phyloP scores from a whole-genome alignment of 2,888 invertebrate genomes.

The Trilocha varians region DNA sequence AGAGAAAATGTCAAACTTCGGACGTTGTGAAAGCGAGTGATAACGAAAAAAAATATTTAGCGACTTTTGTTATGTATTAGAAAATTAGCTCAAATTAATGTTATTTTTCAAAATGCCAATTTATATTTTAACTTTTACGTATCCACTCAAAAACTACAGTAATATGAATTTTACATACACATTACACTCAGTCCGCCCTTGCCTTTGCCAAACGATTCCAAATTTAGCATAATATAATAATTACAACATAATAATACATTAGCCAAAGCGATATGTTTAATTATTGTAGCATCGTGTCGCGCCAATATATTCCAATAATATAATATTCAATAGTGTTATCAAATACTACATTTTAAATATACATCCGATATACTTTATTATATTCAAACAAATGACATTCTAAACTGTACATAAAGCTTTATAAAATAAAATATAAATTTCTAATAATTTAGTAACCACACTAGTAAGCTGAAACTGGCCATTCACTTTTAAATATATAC shows the following conservation, averaged over 20 bases:
- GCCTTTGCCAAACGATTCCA: slow-evolving; percentile 3
- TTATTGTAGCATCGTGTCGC: slow-evolving; percentile 66
- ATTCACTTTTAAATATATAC: slow-evolving; percentile 23
- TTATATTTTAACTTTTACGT: no score
- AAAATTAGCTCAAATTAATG: no score
- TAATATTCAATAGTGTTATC: slow-evolving; percentile 56
- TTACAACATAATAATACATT: slow-evolving; percentile 34
- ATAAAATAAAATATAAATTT: slow-evolving; percentile 67
- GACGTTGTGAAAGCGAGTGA: no score
- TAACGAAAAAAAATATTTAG: no score
- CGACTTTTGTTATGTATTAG: no score
- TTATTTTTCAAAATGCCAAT: no score
- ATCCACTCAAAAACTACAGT: no score
- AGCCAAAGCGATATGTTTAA: slow-evolving; percentile 70
- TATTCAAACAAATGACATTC: slow-evolving; percentile 52
- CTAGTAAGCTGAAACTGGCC: slow-evolving; percentile 56
- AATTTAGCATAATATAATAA: no score
- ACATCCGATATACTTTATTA: slow-evolving; percentile 36
- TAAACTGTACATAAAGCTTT: slow-evolving; percentile 70
- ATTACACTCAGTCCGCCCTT: not conserved
- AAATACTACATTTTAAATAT: slow-evolving; percentile 67
- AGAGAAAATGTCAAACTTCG: not conserved
- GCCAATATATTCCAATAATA: slow-evolving; percentile 14
- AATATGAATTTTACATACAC: no score
- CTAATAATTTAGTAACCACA: slow-evolving; percentile 49